Conservation (phyloP, 2,888 invertebrate species). For the Euspilapteryx auroguttella region DNA sequence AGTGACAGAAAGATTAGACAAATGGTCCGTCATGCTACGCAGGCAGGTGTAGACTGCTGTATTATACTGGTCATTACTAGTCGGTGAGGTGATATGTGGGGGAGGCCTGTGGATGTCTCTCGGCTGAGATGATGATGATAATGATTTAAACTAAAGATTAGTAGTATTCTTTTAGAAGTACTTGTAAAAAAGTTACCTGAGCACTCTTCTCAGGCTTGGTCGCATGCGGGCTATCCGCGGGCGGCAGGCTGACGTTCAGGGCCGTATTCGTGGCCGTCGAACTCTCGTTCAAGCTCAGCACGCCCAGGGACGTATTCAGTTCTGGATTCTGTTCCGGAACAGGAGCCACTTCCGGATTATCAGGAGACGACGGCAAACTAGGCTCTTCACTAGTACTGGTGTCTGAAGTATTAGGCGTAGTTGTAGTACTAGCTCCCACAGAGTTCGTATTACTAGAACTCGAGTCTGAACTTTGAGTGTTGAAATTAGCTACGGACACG, state of each 20-base stretch:
- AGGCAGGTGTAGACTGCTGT: no score
- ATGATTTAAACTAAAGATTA: no score
- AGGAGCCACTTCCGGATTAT: slow-evolving; percentile 27
- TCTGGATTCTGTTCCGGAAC: slow-evolving; percentile 16
- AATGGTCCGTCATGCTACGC: no score
- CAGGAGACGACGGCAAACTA: slow-evolving; percentile 71
- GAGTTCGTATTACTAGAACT: slow-evolving; percentile 68
- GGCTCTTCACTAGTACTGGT: slow-evolving; percentile 75
- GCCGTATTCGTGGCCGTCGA: slow-evolving; percentile 50
- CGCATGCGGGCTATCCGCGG: no score
- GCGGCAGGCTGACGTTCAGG: slow-evolving; percentile 38
- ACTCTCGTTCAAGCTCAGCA: slow-evolving; percentile 41
- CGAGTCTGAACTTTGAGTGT: slow-evolving; percentile 64
- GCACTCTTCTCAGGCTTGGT: no score
- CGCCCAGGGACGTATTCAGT: slow-evolving; percentile 37
- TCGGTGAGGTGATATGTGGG: no score
- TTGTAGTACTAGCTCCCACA: slow-evolving; percentile 64
- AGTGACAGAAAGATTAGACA: no score
- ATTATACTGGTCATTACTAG: no score
- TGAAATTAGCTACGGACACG: slow-evolving; percentile 24
- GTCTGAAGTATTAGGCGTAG: slow-evolving; percentile 70
- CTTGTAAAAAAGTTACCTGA: no score
- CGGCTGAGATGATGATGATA: no score
- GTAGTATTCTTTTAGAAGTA: no score
- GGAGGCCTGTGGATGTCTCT: no score